Evolutionary conservation across 2,797 vertebrate species (phyloP), one percentile per base, ranked within the genome.

Genomic region (Odontamblyopus lacepedii): DNA sequence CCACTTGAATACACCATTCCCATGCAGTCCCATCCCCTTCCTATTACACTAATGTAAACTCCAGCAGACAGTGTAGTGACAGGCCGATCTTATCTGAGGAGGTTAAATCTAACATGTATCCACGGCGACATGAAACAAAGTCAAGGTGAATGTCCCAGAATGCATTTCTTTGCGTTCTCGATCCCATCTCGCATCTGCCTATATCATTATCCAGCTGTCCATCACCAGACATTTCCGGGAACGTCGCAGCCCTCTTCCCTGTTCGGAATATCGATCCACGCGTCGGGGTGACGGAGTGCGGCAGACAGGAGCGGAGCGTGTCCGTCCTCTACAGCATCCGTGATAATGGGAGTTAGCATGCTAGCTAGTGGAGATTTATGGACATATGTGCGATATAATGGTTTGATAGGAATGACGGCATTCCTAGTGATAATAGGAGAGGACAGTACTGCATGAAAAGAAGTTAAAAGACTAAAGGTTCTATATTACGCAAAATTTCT

Each of bases 221-320:
- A 79, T 85, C 79, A 74, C 72, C 71, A 78, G 74, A 86, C 76
- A 79, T 50, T 88, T 88, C 78, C 84, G 75, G 85, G 80, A 86
- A 87, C 5, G 53, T 80, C 70, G 44, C 69, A 4, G 65, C 65
- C 60, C 69, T 19, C 62, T 63, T 41, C 35, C 38, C 69, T 78
- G 70, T 78, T 74, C 73, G 55, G 85, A 86, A 83, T 87, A 90
- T 88, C 81, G 88, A 88, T 91, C 75, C 64, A 78, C 66, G 70
- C 83, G 86, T 35, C 38, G 19, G 38, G 35, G n/a, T 63, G 35
- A 63, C 62, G 16, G 35, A 38, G 30, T 35, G 76, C 76, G 76
- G 82, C 76, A 55, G 76, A 79, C 70, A 27, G 73, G 66, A 70
- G 68, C 65, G 72, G 74, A 72, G 76, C 15, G 13, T 53, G 48